A percentile compares a stretch with the other conserved stretches of the same genome.
These are phyloP conservation scores for Cataglyphis livida DNA, from an alignment of 2,888 invertebrate species.

Conservation along the genomic window DNA sequence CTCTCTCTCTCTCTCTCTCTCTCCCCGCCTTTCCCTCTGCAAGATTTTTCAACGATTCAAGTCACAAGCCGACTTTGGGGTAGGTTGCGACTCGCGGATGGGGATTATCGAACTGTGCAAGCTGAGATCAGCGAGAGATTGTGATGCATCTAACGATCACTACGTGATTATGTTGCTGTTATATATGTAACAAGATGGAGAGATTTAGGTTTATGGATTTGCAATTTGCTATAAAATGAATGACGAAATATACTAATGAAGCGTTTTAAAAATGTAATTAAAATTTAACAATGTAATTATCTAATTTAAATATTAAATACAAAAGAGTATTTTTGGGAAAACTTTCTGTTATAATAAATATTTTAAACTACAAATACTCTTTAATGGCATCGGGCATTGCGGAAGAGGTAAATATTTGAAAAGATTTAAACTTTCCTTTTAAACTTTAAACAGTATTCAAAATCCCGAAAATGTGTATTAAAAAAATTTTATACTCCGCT, in stretches of 20 bases:
- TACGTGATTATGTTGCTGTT: neutral
- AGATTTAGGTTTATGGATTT: constrained; percentile 1
- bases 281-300: neutral
- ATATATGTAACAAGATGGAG: neutral
- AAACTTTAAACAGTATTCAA: constrained; percentile 5
- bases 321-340: neutral
- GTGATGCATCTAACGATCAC: neutral
- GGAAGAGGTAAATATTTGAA: neutral
- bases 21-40: neutral
- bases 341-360: neutral
- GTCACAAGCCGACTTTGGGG: constrained; percentile 21
- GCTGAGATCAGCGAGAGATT: neutral
- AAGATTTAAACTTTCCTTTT: neutral
- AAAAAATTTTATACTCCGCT: neutral
- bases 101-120: neutral
- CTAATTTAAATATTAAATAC: neutral
- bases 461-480: too few species aligned
- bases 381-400: neutral
- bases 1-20: neutral
- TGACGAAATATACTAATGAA: neutral
- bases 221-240: too few species aligned
- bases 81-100: constrained; percentile 11
- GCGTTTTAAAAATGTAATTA: neutral
- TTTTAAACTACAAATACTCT: neutral
- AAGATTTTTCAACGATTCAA: constrained; percentile 1